Evolutionary conservation across 2,888 invertebrate species (phyloP).

Genomic region (Amaurobius ferox): DNA sequence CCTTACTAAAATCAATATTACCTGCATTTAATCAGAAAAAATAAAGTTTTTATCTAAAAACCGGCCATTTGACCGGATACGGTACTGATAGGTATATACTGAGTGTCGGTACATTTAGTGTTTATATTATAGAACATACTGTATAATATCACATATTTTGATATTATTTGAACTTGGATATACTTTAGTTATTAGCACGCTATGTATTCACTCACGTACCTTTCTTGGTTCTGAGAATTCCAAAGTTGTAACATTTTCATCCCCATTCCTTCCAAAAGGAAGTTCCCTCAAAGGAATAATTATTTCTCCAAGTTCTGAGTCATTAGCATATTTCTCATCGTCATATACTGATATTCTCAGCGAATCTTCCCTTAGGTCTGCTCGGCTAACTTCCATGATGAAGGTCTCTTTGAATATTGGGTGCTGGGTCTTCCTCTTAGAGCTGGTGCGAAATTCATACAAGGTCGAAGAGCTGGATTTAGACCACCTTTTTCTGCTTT

Average conservation of each 20-base stretch:
- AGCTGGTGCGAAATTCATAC: constrained; percentile 71
- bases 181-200: no score
- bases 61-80: no score
- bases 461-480: constrained; percentile 54
- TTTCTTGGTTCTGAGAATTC: constrained; percentile 77
- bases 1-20: no score
- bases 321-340: constrained; percentile 79
- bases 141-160: no score
- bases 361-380: constrained; percentile 79
- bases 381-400: constrained; percentile 77
- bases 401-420: constrained; percentile 79
- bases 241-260: constrained; percentile 49
- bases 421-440: constrained; percentile 76
- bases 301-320: constrained; percentile 79
- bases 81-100: no score
- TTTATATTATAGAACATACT: no score
- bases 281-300: constrained; percentile 78
- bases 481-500: constrained; percentile 64
- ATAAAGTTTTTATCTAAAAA: no score
- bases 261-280: constrained; percentile 41
- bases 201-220: constrained; percentile 77
- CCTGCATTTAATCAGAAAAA: no score
- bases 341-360: constrained; percentile 79
- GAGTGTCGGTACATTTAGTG: no score
- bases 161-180: no score